phyloP scores from a whole-genome alignment of 1,140 invertebrate species.

The Pseudomyrmex cubaensis region DNA sequence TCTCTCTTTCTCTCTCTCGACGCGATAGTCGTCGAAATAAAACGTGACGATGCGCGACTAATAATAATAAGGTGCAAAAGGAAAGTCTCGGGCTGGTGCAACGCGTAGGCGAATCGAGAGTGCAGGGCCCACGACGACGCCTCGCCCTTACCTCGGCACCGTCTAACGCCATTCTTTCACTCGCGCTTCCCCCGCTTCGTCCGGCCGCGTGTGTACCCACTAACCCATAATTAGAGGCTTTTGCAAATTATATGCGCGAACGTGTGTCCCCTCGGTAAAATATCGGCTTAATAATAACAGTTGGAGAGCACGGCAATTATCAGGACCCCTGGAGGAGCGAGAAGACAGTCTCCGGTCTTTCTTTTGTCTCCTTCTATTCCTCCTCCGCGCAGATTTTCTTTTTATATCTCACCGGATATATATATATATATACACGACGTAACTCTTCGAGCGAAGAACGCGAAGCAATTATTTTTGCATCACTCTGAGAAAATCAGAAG shows the following conservation, averaged over 20 bases:
- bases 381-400: conserved; percentile 60
- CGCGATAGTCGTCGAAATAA: conserved; percentile 31
- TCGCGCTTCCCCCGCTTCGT: conserved; percentile 67
- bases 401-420: conserved; percentile 53
- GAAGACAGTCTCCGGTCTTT: conserved; percentile 66
- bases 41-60: conserved; percentile 3
- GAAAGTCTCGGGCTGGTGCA: conserved; percentile 68
- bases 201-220: conserved; percentile 71
- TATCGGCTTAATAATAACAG: conserved; percentile 85
- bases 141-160: conserved; percentile 80
- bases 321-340: conserved; percentile 80
- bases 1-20: background rate
- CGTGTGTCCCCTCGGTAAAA: conserved; percentile 85
- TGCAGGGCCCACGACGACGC: conserved; percentile 73
- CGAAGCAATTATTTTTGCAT: too few relatives aligned
- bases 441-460: too few relatives aligned
- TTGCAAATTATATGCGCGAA: conserved; percentile 85
- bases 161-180: conserved; percentile 74
- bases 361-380: conserved; percentile 70
- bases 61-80: conserved; percentile 77
- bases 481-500: background rate
- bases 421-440: too few relatives aligned
- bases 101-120: conserved; percentile 83
- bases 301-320: conserved; percentile 85
- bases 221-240: conserved; percentile 85